Base-by-base conservation (phyloP, 2,888 invertebrate species). In the Ochropacha duplaris region DNA sequence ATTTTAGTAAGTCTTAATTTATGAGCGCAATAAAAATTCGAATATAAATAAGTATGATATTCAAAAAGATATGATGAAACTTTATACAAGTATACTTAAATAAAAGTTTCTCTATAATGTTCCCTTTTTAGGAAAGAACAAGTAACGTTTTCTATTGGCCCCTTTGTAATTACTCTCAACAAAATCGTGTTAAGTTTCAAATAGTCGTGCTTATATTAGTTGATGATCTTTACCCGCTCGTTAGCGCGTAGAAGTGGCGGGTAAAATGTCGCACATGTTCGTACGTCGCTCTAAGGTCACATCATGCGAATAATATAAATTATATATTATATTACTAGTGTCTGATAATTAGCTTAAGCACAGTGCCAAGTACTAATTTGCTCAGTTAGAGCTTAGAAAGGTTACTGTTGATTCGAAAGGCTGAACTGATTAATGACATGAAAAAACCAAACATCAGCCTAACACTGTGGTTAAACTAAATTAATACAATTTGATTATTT, bases 201-300 rank as follows among this genome's bases (percentile, higher is more conserved):
- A 49, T 56, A n/a, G 31, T 31, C 56, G 60, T 60, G 60, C 22
- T 44, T 6, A 44, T 16, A 39, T 44, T 19, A 44, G 24, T 19
- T 44, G 44, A 24, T 49, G 12, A 44, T 54, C 19, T 54, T 16
- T 49, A 8, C 22, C 58, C 19, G 50, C 54, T 62, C 49, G 58
- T 64, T 61, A 64, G 54, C 58, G 54, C 63, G 58, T 19, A 9
- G 16, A 8, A 36, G 36, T 14, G n/a, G n/a, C 8, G 14, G 44
- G 66, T 57, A 68, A 71, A 71, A 71, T 70, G 70, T 71, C 65
- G 57, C 64, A 68, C 57, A 31, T 34, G 52, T 52, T 52, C 44
- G 44, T 19, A 44, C 44, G 16, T 19, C 44, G 19, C 44, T 5
- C 39, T 60, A 65, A 70, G 69, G 60, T n/a, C 60, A 56, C 54